Percentiles rank a stretch among this genome's conserved stretches.
phyloP scores from a whole-genome alignment of 2,113 vertebrate species.

The Sander vitreus region DNA sequence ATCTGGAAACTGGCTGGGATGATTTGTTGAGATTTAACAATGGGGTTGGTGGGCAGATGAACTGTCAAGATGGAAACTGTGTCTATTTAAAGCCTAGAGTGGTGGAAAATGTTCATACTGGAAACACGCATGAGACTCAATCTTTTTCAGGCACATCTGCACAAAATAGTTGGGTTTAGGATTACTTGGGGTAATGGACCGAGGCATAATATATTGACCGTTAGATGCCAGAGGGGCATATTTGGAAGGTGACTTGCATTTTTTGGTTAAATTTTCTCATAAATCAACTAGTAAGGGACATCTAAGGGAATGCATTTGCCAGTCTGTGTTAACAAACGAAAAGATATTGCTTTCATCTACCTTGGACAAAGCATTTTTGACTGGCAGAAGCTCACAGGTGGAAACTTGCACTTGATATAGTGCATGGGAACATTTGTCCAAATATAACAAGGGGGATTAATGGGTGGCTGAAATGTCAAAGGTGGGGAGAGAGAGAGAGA shows the following conservation, averaged over 20 bases:
- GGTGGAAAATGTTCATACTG: constrained; percentile 74
- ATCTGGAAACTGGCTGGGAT: constrained; percentile 58
- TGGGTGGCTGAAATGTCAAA: constrained; percentile 42
- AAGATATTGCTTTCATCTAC: constrained; percentile 54
- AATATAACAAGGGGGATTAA: constrained; percentile 42
- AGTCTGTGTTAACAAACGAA: constrained; percentile 44
- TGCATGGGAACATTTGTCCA: constrained; percentile 59
- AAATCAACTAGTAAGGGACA: constrained; percentile 57
- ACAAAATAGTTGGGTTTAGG: constrained; percentile 66
- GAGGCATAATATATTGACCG: constrained; percentile 60
- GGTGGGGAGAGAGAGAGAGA: background rate
- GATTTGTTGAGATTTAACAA: constrained; percentile 77
- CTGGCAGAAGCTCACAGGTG: constrained; percentile 55
- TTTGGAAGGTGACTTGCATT: constrained; percentile 52
- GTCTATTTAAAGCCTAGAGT: constrained; percentile 77
- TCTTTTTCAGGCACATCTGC: constrained; percentile 59
- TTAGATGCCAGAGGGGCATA: constrained; percentile 59
- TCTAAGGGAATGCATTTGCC: constrained; percentile 36
- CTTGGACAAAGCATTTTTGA: constrained; percentile 45
- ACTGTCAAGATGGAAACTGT: constrained; percentile 78
- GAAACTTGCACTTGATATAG: constrained; percentile 36
- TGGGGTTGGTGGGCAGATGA: constrained; percentile 75
- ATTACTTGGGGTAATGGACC: constrained; percentile 64
- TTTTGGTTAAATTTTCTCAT: constrained; percentile 62
- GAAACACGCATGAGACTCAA: constrained; percentile 71